These are phyloP conservation scores for Neodiprion virginianus DNA, from an alignment of 1,140 invertebrate genomes.

Conservation along the genomic window DNA sequence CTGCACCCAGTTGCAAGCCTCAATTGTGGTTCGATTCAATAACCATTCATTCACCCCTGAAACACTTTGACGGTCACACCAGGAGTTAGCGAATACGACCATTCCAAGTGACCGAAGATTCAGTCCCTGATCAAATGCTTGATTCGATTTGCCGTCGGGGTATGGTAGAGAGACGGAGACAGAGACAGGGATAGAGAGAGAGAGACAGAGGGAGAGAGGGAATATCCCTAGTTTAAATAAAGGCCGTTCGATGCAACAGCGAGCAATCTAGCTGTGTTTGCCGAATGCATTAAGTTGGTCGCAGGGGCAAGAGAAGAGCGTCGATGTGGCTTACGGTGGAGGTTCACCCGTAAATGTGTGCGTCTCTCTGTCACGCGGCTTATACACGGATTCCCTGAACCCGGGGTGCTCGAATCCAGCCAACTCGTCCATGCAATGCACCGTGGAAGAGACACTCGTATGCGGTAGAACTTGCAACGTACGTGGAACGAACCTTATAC, in stretches of 20 bases:
- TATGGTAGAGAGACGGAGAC: not conserved
- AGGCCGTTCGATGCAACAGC: constrained; percentile 3
- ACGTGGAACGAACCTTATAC: not conserved
- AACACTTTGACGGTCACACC: too few species aligned
- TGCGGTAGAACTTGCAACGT: not conserved
- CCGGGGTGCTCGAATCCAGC: too few species aligned
- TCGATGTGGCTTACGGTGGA: not conserved
- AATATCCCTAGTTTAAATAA: not conserved
- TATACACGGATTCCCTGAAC: not conserved
- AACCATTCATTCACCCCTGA: too few species aligned
- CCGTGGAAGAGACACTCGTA: not conserved
- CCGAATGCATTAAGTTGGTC: constrained; percentile 2
- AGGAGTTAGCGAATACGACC: too few species aligned
- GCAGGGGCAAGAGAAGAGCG: not conserved
- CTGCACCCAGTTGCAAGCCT: too few species aligned
- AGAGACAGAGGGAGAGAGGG: too few species aligned
- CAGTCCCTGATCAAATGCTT: too few species aligned
- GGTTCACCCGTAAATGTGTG: not conserved
- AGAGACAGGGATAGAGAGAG: too few species aligned
- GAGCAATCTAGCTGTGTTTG: constrained; percentile 3
- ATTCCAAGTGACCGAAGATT: too few species aligned
- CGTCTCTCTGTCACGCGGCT: not conserved
- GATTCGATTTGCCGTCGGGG: not conserved
- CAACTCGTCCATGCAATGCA: too few species aligned
- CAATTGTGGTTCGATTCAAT: too few species aligned